These are phyloP conservation scores for Acutogordius australiensis DNA, from an alignment of 2,888 invertebrate species.

Conservation along the genomic window DNA sequence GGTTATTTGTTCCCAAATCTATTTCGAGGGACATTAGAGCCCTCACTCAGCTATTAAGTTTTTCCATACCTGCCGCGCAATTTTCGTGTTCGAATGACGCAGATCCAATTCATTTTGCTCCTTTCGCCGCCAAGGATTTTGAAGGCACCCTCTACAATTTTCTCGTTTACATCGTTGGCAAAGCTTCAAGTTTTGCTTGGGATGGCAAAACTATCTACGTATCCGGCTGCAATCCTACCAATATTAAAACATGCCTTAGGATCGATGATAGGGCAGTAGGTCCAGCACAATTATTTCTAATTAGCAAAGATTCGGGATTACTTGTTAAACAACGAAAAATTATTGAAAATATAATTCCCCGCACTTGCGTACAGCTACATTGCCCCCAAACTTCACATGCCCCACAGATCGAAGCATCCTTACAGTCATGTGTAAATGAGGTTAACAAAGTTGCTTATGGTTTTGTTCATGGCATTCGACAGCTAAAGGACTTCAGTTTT, in stretches of 20 bases:
- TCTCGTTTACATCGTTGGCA: neutral
- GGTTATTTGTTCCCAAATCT: neutral
- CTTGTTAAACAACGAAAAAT: neutral
- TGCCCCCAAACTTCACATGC: too few relatives aligned
- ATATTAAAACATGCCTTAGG: too few relatives aligned
- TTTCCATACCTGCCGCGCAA: neutral
- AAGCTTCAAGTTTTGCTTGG: neutral
- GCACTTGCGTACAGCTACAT: too few relatives aligned
- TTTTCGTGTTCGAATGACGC: neutral
- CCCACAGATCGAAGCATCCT: neutral
- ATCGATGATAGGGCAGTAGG: too few relatives aligned
- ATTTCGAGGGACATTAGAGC: neutral
- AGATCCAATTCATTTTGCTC: too few relatives aligned
- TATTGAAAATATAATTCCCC: too few relatives aligned
- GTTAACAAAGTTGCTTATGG: too few relatives aligned
- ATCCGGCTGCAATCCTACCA: too few relatives aligned
- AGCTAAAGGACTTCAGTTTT: too few relatives aligned
- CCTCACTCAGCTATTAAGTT: neutral
- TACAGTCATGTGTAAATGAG: too few relatives aligned
- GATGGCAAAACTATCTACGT: neutral
- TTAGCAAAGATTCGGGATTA: neutral
- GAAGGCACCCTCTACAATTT: neutral
- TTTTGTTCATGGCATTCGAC: too few relatives aligned
- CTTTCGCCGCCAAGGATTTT: neutral
- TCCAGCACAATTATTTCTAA: too few relatives aligned